Conservation (phyloP, 2,113 vertebrate species). For the Cairina moschata region DNA sequence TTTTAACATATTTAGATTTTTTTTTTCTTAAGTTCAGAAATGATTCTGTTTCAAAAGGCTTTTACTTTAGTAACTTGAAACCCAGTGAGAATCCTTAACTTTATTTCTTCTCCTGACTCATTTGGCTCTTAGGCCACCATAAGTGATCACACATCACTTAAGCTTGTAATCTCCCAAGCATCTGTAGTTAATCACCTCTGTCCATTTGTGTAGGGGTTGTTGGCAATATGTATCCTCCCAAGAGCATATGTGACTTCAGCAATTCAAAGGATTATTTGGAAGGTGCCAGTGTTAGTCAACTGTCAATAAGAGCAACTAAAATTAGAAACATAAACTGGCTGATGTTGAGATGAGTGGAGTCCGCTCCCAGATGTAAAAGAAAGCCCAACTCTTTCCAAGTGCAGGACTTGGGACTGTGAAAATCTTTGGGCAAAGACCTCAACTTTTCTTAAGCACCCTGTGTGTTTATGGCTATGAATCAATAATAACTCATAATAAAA, state of each 20-base stretch:
- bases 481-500: constrained; percentile 14
- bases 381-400: constrained; percentile 1
- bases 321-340: constrained; percentile 13
- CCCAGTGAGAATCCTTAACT: not conserved
- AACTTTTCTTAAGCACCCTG: not conserved
- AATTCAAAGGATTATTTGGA: not conserved
- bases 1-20: not conserved
- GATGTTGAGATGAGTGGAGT: not conserved
- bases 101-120: not conserved
- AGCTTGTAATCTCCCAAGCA: not conserved
- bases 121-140: not conserved
- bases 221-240: not conserved
- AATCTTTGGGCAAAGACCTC: not conserved
- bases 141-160: not conserved
- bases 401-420: not conserved
- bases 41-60: not conserved
- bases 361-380: not conserved
- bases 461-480: constrained; percentile 28
- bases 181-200: not conserved
- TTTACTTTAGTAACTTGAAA: constrained; percentile 34
- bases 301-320: constrained; percentile 14
- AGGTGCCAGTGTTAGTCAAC: not conserved
- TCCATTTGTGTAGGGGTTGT: not conserved
- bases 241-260: not conserved
- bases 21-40: not conserved